These are phyloP conservation scores for Malaclemys terrapin DNA, from an alignment of 2,113 vertebrate species.

Conservation along the genomic window DNA sequence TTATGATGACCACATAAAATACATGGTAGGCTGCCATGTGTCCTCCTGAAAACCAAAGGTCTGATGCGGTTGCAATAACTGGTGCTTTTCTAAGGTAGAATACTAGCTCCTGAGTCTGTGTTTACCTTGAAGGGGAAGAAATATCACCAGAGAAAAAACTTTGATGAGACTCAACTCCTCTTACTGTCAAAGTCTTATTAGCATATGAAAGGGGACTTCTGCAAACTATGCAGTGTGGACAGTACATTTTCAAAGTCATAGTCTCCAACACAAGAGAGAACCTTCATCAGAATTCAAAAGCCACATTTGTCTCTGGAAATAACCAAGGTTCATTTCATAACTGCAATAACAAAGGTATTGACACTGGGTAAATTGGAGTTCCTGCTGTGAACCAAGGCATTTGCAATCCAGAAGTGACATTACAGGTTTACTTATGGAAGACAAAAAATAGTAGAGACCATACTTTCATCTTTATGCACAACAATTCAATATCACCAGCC, in stretches of 20 bases:
- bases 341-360: neutral
- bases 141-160: neutral
- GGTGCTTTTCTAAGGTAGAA: neutral
- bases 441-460: neutral
- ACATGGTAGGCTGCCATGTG: neutral
- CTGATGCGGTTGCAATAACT: neutral
- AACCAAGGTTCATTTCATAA: neutral
- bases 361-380: neutral
- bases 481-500: neutral
- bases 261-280: neutral
- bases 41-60: neutral
- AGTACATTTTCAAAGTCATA: neutral
- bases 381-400: neutral
- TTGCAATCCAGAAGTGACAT: neutral
- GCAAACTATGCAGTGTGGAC: neutral
- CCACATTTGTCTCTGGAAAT: neutral
- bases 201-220: neutral
- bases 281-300: neutral
- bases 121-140: neutral
- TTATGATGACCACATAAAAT: neutral
- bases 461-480: neutral
- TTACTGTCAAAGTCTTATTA: neutral
- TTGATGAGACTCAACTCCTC: neutral
- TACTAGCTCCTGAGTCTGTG: neutral
- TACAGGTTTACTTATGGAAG: neutral